A percentile compares a stretch with the other conserved stretches of the same genome.
These are phyloP conservation scores for Cyprinodon tularosa DNA, from an alignment of 2,113 vertebrate genomes.

Conservation along the genomic window DNA sequence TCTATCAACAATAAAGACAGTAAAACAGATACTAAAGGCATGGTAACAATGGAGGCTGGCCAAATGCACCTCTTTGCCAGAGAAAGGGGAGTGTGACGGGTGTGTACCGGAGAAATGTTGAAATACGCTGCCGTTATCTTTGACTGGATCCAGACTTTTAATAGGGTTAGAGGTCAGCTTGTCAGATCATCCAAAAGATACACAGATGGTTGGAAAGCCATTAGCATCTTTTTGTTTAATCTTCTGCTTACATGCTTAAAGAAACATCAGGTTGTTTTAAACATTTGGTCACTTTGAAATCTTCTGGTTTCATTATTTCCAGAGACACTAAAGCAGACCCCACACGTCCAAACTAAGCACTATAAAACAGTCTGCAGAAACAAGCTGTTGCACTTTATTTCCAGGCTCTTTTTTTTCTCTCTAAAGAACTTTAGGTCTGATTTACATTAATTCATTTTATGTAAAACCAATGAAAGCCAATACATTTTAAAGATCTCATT, in stretches of 20 bases:
- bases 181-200: conserved; percentile 1
- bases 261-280: background rate
- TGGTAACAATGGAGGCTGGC: background rate
- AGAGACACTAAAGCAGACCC: too few relatives aligned
- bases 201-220: background rate
- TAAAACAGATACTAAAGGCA: background rate
- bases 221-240: background rate
- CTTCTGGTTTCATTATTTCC: too few relatives aligned
- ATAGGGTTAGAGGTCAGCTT: background rate
- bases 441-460: too few relatives aligned
- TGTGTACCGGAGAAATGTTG: background rate
- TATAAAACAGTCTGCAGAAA: too few relatives aligned
- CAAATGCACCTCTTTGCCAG: background rate
- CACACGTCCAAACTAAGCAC: too few relatives aligned
- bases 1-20: background rate
- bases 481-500: too few relatives aligned
- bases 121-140: conserved; percentile 19
- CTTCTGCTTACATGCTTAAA: background rate
- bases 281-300: background rate
- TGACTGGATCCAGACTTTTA: conserved; percentile 2
- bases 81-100: background rate
- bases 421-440: too few relatives aligned
- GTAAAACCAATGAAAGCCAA: too few relatives aligned
- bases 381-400: too few relatives aligned
- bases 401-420: too few relatives aligned